Evolutionary conservation across 2,888 invertebrate species (phyloP), one percentile per base, ranked within the genome.

Genomic region (Mesorhabditis spiculigera): DNA sequence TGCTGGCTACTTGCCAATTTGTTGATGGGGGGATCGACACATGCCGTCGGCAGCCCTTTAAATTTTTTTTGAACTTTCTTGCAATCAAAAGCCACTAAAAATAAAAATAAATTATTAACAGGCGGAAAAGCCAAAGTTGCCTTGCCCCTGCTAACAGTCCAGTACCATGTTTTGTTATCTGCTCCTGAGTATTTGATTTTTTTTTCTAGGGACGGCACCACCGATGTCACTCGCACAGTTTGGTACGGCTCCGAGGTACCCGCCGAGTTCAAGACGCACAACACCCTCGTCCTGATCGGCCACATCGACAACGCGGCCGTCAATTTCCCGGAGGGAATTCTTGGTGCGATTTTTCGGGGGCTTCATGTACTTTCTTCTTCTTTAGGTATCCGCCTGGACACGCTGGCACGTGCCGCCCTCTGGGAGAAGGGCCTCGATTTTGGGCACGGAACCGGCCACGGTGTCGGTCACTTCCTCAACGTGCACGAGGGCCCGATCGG

Each of bases 361-460:
- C 28, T 28, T 1, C 28, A 28, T 28, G 1, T 28, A 42, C 4
- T 61, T 66, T 13, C 63, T 10, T 16, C 28, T 8, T 4, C 75
- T 69, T 4, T 65, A 80, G 81, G 77, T 4, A 70, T 77, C 50
- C 83, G 85, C 64, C 88, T 94, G 61, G 95, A 95, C 87, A 90
- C 92, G 0, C 89, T 93, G 72, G 93, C 94, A 0, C 90, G 95
- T 64, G 90, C 91, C 76, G 88, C 90, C 41, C 88, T 95, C 4
- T 95, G 95, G 95, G 91, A 92, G 80, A 91, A 91, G 4, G 95
- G 95, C 28, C 90, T 94, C 76, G 93, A 95, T 88, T 96, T 95
- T 86, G 90, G 90, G 10, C 95, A 96, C 87, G 95, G 95, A 28
- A 95, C 95, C 5, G 94, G 95, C 0, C 95, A 96, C 87, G 95